Conservation (phyloP, 1,140 invertebrate species). For the Drosophila rufa region DNA sequence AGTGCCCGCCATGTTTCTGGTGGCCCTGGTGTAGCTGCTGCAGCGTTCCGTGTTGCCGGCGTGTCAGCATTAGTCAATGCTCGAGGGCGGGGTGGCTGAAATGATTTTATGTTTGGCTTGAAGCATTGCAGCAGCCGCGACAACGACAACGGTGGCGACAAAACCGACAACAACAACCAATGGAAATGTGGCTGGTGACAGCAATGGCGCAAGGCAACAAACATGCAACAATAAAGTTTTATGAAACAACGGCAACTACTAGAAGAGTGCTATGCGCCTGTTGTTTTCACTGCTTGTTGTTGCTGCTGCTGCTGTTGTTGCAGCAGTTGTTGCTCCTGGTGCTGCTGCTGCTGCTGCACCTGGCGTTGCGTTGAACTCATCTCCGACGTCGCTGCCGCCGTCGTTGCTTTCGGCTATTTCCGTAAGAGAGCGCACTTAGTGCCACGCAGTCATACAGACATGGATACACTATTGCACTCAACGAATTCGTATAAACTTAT, state of each 20-base stretch:
- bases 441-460: slow-evolving; percentile 44
- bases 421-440: slow-evolving; percentile 70
- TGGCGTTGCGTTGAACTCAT: slow-evolving; percentile 75
- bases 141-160: slow-evolving; percentile 27
- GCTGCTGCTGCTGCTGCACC: slow-evolving; percentile 55
- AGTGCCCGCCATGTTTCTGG: slow-evolving; percentile 30
- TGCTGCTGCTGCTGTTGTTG: slow-evolving; percentile 24
- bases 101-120: slow-evolving; percentile 70
- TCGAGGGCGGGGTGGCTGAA: slow-evolving; percentile 27
- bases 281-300: slow-evolving; percentile 30
- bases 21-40: slow-evolving; percentile 20
- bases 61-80: slow-evolving; percentile 57
- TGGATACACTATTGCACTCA: slow-evolving; percentile 27
- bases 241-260: slow-evolving; percentile 66
- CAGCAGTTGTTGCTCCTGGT: slow-evolving; percentile 20
- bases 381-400: slow-evolving; percentile 41
- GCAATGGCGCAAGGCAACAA: slow-evolving; percentile 45
- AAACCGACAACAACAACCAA: slow-evolving; percentile 25
- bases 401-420: slow-evolving; percentile 73
- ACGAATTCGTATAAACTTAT: neutral
- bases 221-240: slow-evolving; percentile 74
- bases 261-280: slow-evolving; percentile 33
- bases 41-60: slow-evolving; percentile 19
- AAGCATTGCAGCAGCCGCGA: slow-evolving; percentile 39
- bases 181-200: slow-evolving; percentile 12